A percentile compares a stretch with the other conserved stretches of the same genome.
Conservation (phyloP, 2,113 vertebrate species). For the Pantherophis guttatus region DNA sequence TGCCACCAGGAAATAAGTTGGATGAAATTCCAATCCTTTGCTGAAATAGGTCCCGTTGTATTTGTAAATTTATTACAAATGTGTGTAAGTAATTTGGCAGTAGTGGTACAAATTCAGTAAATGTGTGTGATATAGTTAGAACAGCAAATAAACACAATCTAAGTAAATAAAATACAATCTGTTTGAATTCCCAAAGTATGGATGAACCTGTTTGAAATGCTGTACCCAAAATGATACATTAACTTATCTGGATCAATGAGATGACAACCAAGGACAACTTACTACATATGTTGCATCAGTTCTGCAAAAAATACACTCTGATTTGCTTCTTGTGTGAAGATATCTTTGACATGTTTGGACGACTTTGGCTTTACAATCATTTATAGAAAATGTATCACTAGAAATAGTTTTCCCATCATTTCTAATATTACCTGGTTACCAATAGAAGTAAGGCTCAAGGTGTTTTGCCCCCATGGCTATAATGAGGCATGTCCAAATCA, state of each 20-base stretch:
- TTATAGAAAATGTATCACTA: not conserved
- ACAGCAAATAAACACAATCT: not conserved
- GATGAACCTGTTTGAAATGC: conserved; percentile 10
- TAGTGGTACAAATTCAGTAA: not conserved
- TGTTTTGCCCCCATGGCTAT: not conserved
- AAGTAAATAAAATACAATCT: not conserved
- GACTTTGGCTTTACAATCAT: not conserved
- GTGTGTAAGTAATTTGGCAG: not conserved
- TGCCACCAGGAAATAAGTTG: not conserved
- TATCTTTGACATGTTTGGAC: not conserved
- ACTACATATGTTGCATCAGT: not conserved
- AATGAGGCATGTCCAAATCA: not conserved
- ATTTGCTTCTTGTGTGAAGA: not conserved
- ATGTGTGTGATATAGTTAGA: rapidly evolving
- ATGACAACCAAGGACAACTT: not conserved
- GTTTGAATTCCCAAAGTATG: not conserved
- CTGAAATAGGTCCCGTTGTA: not conserved
- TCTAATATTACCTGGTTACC: not conserved
- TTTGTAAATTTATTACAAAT: rapidly evolving
- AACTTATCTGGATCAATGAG: not conserved
- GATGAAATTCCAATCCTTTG: not conserved
- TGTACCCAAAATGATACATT: not conserved
- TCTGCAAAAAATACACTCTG: not conserved
- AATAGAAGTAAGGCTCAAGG: not conserved
- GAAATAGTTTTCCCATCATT: not conserved